These are phyloP conservation scores for Hirtodrosophila trivittata DNA, from an alignment of 2,888 invertebrate species.

Conservation along the genomic window DNA sequence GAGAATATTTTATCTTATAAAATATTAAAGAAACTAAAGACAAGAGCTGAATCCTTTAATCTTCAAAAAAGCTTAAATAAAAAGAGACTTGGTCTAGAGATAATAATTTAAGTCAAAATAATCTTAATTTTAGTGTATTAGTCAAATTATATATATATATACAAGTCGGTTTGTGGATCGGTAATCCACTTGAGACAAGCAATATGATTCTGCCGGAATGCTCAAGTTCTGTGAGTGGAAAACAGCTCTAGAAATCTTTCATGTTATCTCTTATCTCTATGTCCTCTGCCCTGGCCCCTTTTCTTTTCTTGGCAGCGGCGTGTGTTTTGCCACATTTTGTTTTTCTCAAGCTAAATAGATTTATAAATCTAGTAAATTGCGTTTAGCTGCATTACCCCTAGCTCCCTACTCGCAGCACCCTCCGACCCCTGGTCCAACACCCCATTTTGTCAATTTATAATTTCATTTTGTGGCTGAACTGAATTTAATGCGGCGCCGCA, in stretches of 20 bases:
- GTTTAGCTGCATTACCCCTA: conserved; percentile 33
- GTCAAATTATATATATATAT: too few species aligned
- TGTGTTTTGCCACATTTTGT: conserved; percentile 32
- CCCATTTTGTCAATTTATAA: conserved; percentile 38
- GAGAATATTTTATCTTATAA: too few species aligned
- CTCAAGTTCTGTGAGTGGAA: not conserved
- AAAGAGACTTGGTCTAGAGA: too few species aligned
- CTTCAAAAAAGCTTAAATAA: too few species aligned
- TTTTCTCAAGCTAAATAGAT: conserved; percentile 48
- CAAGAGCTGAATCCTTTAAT: too few species aligned
- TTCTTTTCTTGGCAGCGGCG: too few species aligned
- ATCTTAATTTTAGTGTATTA: too few species aligned
- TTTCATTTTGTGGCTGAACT: conserved; percentile 38
- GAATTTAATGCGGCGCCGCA: conserved; percentile 37
- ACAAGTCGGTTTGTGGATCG: too few species aligned
- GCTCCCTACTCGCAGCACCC: not conserved
- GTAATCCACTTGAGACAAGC: too few species aligned
- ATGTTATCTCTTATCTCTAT: conserved; percentile 18
- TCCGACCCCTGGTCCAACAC: not conserved
- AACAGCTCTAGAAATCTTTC: conserved; percentile 13
- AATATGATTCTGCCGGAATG: too few species aligned
- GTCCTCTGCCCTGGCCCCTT: not conserved
- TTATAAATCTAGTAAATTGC: conserved; percentile 58
- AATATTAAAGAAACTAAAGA: too few species aligned
- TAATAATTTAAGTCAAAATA: too few species aligned